Evolutionary conservation across 1,140 invertebrate genomes (phyloP), one percentile per base, ranked within the genome.

Genomic region (Pogonomyrmex californicus): DNA sequence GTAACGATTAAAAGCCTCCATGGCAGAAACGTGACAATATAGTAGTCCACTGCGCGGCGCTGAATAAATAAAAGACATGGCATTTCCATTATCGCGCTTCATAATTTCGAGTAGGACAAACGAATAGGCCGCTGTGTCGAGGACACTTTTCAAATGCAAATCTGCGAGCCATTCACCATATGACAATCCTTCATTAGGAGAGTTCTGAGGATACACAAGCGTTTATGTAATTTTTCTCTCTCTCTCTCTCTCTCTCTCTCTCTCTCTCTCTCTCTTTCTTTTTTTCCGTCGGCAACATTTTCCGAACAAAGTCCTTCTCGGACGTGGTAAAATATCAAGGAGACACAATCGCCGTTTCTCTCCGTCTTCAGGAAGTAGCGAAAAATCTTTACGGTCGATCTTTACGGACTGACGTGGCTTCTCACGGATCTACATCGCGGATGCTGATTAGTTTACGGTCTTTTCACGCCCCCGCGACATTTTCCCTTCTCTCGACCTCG

Each of bases 371-470:
- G n/a, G 38, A 1, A 68, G 12, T 14, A 14, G 4, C 33, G 44
- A 23, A 41, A 62, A 38, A 1, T 63, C 54, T 63, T 77, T 41
- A 77, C 71, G n/a, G 63, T 49, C 71, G 14, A 30, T 12, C n/a
- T n/a, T n/a, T n/a, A n/a, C n/a, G n/a, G 14, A 62, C 47, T 36
- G 17, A 1, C 44, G n/a, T 51, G 4, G 23, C 36, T 85, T 41
- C n/a, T n/a, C n/a, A 56, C 49, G 49, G 36, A 12, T 30, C 33
- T 75, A 7, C 44, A 38, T 63, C 71, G 56, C 54, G 44, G 49
- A 85, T 38, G 41, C 58, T 85, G 82, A 85, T 88, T 88, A 66
- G 44, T 85, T 86, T 79, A 85, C 44, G 33, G 41, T 36, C 33
- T 56, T 78, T 85, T 41, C 47, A 76, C 49, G 51, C n/a, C n/a